Conservation (phyloP, 1,140 invertebrate genomes). For the Anastrepha ludens region DNA sequence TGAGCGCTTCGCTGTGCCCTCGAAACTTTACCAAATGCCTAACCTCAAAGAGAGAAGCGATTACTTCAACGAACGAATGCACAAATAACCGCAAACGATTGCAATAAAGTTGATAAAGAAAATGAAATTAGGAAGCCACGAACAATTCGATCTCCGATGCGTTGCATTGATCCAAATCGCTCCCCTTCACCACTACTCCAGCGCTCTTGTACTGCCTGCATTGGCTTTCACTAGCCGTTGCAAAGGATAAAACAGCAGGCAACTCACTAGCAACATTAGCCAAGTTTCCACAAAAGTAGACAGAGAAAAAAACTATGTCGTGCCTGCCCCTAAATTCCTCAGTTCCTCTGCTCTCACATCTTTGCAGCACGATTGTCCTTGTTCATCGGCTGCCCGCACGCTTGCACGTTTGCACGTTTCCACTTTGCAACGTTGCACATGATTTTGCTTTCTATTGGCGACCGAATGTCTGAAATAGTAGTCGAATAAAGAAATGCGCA, state of each 20-base stretch:
- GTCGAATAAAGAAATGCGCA: neutral
- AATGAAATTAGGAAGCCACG: neutral
- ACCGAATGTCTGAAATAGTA: neutral
- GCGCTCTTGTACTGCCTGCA: neutral
- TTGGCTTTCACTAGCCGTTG: neutral
- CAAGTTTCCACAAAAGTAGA: neutral
- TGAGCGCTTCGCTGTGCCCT: neutral
- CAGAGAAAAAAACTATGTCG: neutral
- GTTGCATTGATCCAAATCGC: conserved; percentile 21
- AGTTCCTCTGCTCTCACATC: no score
- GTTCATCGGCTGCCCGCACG: neutral
- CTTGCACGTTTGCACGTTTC: neutral
- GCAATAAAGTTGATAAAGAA: conserved; percentile 36
- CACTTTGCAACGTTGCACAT: neutral
- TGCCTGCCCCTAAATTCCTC: neutral
- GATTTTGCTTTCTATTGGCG: conserved; percentile 41
- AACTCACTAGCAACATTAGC: neutral
- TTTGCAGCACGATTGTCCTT: neutral
- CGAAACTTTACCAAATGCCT: conserved; percentile 17
- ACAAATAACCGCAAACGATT: conserved; percentile 12
- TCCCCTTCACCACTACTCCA: neutral
- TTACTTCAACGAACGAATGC: neutral
- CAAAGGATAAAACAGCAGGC: neutral
- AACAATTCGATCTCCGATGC: neutral
- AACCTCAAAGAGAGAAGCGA: neutral